These are phyloP conservation scores for Phenganax stokvisi DNA, from an alignment of 92 coral and sea anemone species.

Conservation along the genomic window DNA sequence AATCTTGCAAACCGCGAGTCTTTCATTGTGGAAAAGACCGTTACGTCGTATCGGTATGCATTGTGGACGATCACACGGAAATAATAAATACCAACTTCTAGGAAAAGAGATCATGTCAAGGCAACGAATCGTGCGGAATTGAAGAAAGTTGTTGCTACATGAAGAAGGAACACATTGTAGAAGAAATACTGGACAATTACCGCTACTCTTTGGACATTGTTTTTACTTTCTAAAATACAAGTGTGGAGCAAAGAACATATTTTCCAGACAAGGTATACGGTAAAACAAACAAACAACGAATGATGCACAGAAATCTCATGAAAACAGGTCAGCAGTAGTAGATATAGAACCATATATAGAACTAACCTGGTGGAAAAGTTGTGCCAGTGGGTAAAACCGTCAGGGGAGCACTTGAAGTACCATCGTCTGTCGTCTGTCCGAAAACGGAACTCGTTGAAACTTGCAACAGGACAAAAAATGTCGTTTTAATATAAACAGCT, in stretches of 20 bases:
- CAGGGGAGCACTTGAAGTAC: background rate
- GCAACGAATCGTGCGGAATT: background rate
- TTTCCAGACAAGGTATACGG: no score
- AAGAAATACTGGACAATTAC: no score
- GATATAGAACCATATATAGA: background rate
- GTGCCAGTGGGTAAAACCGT: background rate
- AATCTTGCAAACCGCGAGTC: background rate
- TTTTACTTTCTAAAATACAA: no score
- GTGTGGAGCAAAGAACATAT: no score
- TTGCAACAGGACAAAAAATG: no score
- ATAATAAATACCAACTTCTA: background rate
- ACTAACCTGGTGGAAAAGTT: constrained; percentile 13
- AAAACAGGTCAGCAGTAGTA: background rate
- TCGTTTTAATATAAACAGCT: no score
- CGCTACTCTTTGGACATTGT: no score
- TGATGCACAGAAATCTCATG: background rate
- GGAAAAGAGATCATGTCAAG: background rate
- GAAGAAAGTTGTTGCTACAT: background rate
- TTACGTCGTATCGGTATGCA: constrained; percentile 9
- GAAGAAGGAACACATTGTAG: no score
- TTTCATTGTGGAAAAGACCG: background rate
- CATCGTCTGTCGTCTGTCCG: background rate
- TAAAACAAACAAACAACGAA: no score
- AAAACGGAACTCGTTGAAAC: no score
- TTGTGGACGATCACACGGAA: constrained; percentile 8